A percentile compares a stretch with the other conserved stretches of the same genome.
These are phyloP conservation scores for Phyllotreta striolata DNA, from an alignment of 2,888 invertebrate species.

Conservation along the genomic window DNA sequence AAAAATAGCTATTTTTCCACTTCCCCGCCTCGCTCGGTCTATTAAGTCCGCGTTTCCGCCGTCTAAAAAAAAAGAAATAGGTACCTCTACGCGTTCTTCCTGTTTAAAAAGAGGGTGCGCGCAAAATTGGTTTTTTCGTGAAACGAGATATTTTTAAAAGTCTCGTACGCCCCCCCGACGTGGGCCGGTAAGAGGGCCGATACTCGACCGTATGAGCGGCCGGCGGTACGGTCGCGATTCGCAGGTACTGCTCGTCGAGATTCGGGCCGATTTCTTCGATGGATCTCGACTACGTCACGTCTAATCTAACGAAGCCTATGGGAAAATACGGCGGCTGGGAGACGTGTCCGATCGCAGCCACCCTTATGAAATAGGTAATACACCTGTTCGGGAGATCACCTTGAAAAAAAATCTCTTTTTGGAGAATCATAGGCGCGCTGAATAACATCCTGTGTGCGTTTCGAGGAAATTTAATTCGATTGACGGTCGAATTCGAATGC, in stretches of 20 bases:
- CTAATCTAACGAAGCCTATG: slow-evolving; percentile 38
- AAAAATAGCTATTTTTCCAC: slow-evolving; percentile 43
- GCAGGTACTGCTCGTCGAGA: not conserved
- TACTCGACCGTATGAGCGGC: too few relatives aligned
- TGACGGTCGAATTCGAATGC: too few relatives aligned
- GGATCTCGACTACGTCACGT: slow-evolving; percentile 31
- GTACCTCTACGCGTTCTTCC: slow-evolving; percentile 50
- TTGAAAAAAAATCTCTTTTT: slow-evolving; percentile 30
- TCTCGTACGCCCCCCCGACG: slow-evolving; percentile 37
- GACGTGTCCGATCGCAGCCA: slow-evolving; percentile 37
- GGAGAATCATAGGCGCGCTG: slow-evolving; percentile 10
- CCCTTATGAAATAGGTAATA: slow-evolving; percentile 36
- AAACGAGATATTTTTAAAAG: slow-evolving; percentile 57
- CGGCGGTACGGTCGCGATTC: too few relatives aligned
- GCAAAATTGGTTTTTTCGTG: slow-evolving; percentile 55
- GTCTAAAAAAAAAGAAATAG: slow-evolving; percentile 35
- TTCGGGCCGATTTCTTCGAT: slow-evolving; percentile 5
- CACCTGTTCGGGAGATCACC: slow-evolving; percentile 41
- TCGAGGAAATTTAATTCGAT: not conserved
- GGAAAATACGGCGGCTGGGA: slow-evolving; percentile 42
- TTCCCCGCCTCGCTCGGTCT: slow-evolving; percentile 32
- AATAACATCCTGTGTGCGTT: not conserved
- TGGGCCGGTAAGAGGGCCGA: too few relatives aligned
- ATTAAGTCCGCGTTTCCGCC: slow-evolving; percentile 50
- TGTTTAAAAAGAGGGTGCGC: slow-evolving; percentile 56